These are phyloP conservation scores for Phorcus lineatus DNA, from an alignment of 2,888 invertebrate species.

Conservation along the genomic window DNA sequence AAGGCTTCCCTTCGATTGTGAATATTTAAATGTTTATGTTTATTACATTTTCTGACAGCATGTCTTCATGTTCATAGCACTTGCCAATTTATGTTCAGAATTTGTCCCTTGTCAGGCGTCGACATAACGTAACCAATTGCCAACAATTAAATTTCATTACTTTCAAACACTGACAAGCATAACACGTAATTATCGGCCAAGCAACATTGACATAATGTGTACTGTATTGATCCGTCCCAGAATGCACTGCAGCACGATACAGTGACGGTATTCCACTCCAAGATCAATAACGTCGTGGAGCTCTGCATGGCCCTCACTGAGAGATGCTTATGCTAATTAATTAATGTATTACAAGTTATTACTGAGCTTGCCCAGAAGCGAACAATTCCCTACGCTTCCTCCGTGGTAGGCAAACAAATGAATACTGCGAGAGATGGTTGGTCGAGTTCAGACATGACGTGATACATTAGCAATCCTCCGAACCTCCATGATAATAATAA, in stretches of 20 bases:
- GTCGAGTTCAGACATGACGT: not conserved
- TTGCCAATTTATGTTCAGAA: too few species aligned
- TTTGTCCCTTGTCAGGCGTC: too few species aligned
- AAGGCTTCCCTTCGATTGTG: too few species aligned
- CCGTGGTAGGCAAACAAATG: not conserved
- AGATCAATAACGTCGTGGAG: not conserved
- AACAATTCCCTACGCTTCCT: not conserved
- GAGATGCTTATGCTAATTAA: not conserved
- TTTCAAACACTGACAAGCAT: too few species aligned
- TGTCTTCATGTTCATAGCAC: too few species aligned
- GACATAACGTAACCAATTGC: too few species aligned
- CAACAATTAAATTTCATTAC: too few species aligned
- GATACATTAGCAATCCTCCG: not conserved
- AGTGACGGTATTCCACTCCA: not conserved
- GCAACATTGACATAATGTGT: not conserved
- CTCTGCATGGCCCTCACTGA: not conserved
- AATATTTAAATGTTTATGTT: too few species aligned
- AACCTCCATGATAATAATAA: conserved; percentile 1
- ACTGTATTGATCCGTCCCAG: not conserved
- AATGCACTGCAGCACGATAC: not conserved
- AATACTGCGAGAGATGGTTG: not conserved
- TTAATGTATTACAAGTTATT: not conserved
- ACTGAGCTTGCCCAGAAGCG: not conserved
- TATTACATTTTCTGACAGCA: too few species aligned
- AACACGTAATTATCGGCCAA: not conserved